Base-by-base conservation (phyloP, 2,113 vertebrate species). In the Dromaius novaehollandiae region DNA sequence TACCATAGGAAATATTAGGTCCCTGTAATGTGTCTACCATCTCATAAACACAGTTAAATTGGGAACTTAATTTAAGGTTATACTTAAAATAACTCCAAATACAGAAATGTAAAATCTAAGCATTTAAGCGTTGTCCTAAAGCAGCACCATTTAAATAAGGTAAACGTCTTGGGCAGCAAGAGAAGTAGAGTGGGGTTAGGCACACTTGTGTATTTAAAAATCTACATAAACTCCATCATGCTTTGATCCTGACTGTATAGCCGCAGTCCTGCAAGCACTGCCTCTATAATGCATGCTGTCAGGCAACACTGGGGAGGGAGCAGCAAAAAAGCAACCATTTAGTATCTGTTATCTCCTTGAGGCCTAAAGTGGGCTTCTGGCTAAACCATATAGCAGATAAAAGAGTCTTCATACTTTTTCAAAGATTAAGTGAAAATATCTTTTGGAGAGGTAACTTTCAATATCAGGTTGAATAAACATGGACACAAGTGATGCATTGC, bases 161-260 rank as follows among this genome's bases (percentile, higher is more conserved):
- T 14, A 30, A 87, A 84, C 20, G 17, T 34, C 5, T 24, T 17
- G 7, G 16, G 18, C n/a, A 89, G 55, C 65, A 81, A 20, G 11
- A 88, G 42, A 71, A 40, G 51, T 15, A 70, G 15, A 84, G 46
- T 12, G 12, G 18, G 71, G 6, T 65, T 53, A 44, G 5, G 79
- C 46, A 11, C n/a, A 79, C 8, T 34, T n/a, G 2, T 3, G 6
- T 40, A 58, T 68, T 90, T 68, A 64, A 73, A 94, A 93, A 63
- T 17, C 4, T 38, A 19, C 24, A 74, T n/a, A 82, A 68, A 55
- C 6, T 36, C 1, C 64, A 8, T 48, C 36, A 74, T 0, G 0
- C 48, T 70, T 6, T 80, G 79, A 83, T n/a, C 8, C 26, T 44
- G 85, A 50, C 11, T 14, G 6, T 74, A 78, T 13, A 61, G 53